These are phyloP conservation scores for Phenacoccus solenopsis DNA, from an alignment of 1,140 invertebrate species.

Conservation along the genomic window DNA sequence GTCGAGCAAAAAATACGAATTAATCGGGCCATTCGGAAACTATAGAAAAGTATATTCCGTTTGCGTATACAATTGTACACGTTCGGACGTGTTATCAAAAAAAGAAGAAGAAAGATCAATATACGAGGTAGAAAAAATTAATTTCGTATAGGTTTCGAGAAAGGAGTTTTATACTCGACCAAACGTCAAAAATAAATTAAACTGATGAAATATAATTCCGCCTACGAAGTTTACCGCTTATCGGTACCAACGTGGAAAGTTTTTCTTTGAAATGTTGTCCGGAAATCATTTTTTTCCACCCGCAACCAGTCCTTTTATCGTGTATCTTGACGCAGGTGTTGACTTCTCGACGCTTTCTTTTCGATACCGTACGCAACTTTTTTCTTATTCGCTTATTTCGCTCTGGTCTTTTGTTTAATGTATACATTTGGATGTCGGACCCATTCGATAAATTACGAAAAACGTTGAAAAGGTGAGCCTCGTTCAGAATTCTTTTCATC, in stretches of 20 bases:
- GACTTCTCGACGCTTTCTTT: conserved; percentile 2
- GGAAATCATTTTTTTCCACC: not conserved
- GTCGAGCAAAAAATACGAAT: no score
- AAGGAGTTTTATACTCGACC: not conserved
- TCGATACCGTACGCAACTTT: not conserved
- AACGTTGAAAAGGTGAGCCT: not conserved
- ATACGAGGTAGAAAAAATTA: not conserved
- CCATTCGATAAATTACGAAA: conserved; percentile 11
- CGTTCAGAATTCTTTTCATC: not conserved
- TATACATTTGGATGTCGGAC: not conserved
- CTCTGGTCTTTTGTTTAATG: conserved; percentile 6
- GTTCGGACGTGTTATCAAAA: not conserved
- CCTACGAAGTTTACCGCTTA: not conserved
- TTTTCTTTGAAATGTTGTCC: not conserved
- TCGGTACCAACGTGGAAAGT: not conserved
- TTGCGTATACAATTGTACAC: no score
- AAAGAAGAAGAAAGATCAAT: no score
- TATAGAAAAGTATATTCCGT: no score
- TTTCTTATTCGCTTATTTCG: not conserved
- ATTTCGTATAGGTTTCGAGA: not conserved
- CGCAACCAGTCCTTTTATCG: not conserved
- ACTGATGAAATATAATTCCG: not conserved
- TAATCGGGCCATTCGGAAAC: no score
- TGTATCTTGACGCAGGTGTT: conserved; percentile 10
- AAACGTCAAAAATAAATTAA: not conserved